Percentiles rank a stretch among this genome's conserved stretches.
These are phyloP conservation scores for Temnopleurus reevesii DNA, from an alignment of 53 echinoderm and acorn worm species.

Conservation along the genomic window DNA sequence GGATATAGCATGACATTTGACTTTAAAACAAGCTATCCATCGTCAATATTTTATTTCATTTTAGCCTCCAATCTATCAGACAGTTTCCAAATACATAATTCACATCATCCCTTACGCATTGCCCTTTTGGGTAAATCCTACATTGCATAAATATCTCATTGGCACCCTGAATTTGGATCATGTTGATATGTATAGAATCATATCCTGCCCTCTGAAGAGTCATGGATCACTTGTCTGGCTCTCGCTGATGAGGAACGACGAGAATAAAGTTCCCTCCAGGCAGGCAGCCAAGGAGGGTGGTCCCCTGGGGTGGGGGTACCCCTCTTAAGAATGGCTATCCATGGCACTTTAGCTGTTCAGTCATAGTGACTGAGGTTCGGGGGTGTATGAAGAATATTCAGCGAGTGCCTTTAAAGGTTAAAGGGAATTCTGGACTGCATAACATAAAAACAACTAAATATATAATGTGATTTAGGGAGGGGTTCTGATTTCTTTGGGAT, in stretches of 20 bases:
- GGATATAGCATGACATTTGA: too few relatives aligned
- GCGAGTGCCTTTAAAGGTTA: not conserved
- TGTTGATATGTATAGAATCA: not conserved
- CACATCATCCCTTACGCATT: not conserved
- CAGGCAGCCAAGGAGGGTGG: too few relatives aligned
- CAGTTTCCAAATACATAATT: not conserved
- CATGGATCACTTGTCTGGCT: not conserved
- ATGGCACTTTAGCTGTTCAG: constrained; percentile 21
- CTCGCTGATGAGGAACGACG: not conserved
- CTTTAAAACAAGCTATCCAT: too few relatives aligned
- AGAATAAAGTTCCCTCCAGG: too few relatives aligned
- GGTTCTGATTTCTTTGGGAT: too few relatives aligned
- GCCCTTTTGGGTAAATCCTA: not conserved
- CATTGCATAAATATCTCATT: constrained; percentile 30
- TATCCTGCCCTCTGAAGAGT: not conserved
- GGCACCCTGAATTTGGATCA: not conserved
- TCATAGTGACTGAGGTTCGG: not conserved
- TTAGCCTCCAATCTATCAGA: too few relatives aligned
- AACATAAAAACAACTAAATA: too few relatives aligned
- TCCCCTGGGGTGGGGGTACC: too few relatives aligned
- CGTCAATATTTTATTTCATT: too few relatives aligned
- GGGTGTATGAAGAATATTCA: not conserved
- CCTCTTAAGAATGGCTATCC: not conserved
- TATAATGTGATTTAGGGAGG: too few relatives aligned
- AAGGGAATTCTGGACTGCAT: too few relatives aligned